These are phyloP conservation scores for Pterois miles DNA, from an alignment of 2,797 vertebrate genomes.

Conservation along the genomic window DNA sequence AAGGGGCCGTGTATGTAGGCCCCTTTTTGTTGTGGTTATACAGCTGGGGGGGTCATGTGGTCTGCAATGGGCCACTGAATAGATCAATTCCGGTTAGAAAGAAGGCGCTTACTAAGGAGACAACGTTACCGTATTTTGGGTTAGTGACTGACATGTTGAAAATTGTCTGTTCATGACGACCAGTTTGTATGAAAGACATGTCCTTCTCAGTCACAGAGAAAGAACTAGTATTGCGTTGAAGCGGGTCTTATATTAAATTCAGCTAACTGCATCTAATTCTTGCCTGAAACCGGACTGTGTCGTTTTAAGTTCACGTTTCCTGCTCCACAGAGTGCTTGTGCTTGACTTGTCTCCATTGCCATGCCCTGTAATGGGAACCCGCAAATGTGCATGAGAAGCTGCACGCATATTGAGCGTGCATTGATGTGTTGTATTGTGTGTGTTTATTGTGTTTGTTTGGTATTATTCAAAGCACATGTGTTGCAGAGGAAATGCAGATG, in stretches of 20 bases:
- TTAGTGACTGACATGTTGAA: no score
- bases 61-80: background rate
- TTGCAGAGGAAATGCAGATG: background rate
- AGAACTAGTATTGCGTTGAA: background rate
- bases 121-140: background rate
- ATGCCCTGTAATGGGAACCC: background rate
- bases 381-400: background rate
- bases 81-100: background rate
- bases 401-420: background rate
- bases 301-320: background rate
- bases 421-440: background rate
- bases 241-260: background rate
- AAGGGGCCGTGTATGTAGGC: slow-evolving; percentile 58
- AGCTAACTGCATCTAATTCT: no score
- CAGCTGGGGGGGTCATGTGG: slow-evolving; percentile 69
- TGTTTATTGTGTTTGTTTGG: background rate
- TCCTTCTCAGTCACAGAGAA: background rate
- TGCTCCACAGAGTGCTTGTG: background rate
- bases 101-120: background rate
- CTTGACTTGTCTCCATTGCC: background rate
- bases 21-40: slow-evolving; percentile 67
- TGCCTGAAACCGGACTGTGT: background rate
- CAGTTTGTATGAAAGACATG: background rate
- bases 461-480: background rate
- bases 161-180: background rate